phyloP scores from a whole-genome alignment of 2,113 vertebrate species.

The Pangasianodon hypophthalmus region DNA sequence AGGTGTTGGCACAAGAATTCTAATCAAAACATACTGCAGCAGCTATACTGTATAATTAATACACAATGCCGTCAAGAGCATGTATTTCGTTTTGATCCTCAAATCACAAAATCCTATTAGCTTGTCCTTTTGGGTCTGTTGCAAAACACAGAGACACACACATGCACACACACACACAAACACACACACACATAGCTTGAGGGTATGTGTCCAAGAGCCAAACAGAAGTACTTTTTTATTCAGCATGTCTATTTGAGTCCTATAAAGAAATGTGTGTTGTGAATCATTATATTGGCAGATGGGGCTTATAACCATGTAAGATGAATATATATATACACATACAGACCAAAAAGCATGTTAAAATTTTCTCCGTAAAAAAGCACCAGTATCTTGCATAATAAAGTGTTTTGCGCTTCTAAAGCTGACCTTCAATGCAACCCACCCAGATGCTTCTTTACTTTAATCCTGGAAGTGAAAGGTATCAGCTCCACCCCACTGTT shows the following conservation, averaged over 20 bases:
- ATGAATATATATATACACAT: not conserved
- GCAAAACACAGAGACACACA: not conserved
- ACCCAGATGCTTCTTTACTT: slow-evolving; percentile 8
- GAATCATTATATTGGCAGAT: not conserved
- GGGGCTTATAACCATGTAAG: not conserved
- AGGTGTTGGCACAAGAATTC: slow-evolving; percentile 2
- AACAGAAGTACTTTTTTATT: not conserved
- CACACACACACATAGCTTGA: not conserved
- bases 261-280: not conserved
- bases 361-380: not conserved
- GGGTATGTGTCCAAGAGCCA: slow-evolving; percentile 21
- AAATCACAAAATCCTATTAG: slow-evolving; percentile 28
- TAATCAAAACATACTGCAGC: slow-evolving; percentile 28
- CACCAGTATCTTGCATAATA: not conserved
- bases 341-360: not conserved
- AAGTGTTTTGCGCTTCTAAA: not conserved
- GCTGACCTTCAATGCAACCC: slow-evolving; percentile 7
- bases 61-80: not conserved
- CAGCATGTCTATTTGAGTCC: not conserved
- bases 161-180: not conserved
- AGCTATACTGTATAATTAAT: not conserved
- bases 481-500: slow-evolving; percentile 33
- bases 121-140: slow-evolving; percentile 3
- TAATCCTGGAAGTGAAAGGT: slow-evolving; percentile 16
- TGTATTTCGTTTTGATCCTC: slow-evolving; percentile 26